A percentile compares a stretch with the other conserved stretches of the same genome.
Conservation (phyloP, 2,113 vertebrate species). For the Chrysochloris asiatica region DNA sequence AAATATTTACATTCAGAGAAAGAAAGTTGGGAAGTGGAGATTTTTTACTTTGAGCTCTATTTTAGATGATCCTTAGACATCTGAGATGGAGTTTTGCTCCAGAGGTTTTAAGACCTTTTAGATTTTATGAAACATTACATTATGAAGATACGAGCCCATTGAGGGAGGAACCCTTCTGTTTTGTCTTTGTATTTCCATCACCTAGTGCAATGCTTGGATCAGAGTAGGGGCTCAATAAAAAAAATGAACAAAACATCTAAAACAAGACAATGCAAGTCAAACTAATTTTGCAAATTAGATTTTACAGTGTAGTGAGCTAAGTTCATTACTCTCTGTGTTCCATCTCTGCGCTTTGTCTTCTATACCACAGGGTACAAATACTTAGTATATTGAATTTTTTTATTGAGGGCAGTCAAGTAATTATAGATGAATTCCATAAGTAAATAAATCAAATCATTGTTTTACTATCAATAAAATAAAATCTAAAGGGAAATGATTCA, state of each 20-base stretch:
- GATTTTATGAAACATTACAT: not conserved
- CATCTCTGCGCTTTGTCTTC: not conserved
- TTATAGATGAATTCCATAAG: not conserved
- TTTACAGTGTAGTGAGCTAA: slow-evolving; percentile 1
- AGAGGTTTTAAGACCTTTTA: not conserved
- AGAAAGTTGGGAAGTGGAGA: not conserved
- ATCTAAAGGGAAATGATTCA: slow-evolving; percentile 33
- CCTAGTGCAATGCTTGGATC: not conserved
- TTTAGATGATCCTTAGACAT: slow-evolving; percentile 7
- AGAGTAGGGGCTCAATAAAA: not conserved
- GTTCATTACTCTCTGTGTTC: not conserved
- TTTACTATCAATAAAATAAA: slow-evolving; percentile 10
- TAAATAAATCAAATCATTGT: slow-evolving; percentile 26
- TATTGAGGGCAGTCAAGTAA: not conserved
- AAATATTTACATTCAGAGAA: not conserved
- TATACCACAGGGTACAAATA: not conserved
- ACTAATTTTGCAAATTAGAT: slow-evolving; percentile 32
- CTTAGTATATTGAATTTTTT: not conserved
- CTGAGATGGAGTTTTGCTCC: not conserved
- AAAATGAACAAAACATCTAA: not conserved
- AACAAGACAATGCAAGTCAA: not conserved
- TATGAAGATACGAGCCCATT: not conserved
- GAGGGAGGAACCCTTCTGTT: not conserved
- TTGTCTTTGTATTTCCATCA: not conserved
- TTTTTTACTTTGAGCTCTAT: not conserved